Evolutionary conservation across 2,888 invertebrate genomes (phyloP), one percentile per base, ranked within the genome.

Genomic region (Stenotaenia linearis): DNA sequence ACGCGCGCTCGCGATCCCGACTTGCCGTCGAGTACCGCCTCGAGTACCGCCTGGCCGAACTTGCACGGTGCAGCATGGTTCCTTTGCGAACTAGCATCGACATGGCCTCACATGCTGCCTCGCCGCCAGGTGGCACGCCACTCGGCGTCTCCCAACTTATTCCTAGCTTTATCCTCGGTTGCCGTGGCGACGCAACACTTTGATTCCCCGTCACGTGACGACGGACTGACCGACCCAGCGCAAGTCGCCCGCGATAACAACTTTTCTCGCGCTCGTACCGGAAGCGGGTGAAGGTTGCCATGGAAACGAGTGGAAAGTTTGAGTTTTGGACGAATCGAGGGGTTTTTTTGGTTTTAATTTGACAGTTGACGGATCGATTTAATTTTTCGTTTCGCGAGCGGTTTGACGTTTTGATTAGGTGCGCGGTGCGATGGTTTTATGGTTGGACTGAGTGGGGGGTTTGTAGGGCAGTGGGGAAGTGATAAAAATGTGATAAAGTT

Each of bases 61-160:
- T 77, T 35, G 77, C 35, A 25, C 77, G 77, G 40, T 77, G 77
- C 32, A 77, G 35, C 77, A 77, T 77, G n/a, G 77, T 35, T 77
- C 77, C 77, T 21, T 77, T 77, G 77, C 77, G 77, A 35, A 77
- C 77, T 18, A 77, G 35, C 77, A 77, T 32, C 32, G 77, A 77
- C 77, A 77, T 77, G 77, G 77, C 77, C 18, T 35, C 23, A 56
- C 56, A 56, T 56, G 18, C 7, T 10, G 56, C 18, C 56, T 56
- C 56, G 56, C 56, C 56, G 56, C 56, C 56, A 56, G 56, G 56
- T 56, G 56, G 56, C 56, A 56, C 18, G 21, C 21, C 18, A 56
- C 56, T 56, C 18, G 21, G 10, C 10, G 21, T 23, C 56, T 1
- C n/a, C 18, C 56, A 56, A 56, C 56, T 56, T 56, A 56, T 56